Conservation (phyloP, 2,113 vertebrate genomes). For the Nothoprocta perdicaria region DNA sequence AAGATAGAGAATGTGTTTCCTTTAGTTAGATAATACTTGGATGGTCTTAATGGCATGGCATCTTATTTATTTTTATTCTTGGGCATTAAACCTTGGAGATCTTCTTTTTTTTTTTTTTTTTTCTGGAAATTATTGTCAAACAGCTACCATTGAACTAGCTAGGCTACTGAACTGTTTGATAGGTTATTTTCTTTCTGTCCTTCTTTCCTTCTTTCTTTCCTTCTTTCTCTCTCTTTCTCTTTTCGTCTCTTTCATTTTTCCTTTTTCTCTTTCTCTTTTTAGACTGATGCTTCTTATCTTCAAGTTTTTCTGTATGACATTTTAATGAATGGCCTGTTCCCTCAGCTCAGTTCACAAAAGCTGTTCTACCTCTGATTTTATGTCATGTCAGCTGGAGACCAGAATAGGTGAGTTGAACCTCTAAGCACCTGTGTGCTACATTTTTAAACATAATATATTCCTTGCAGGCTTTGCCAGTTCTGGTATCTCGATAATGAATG, state of each 20-base stretch:
- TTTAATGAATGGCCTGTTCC: slow-evolving; percentile 45
- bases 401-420: slow-evolving; percentile 36
- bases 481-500: neutral
- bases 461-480: neutral
- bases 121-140: neutral
- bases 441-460: slow-evolving; percentile 17
- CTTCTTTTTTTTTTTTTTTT: neutral
- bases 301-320: slow-evolving; percentile 22
- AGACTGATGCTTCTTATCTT: neutral
- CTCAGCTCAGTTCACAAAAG: neutral
- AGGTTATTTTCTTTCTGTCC: neutral
- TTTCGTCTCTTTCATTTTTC: neutral
- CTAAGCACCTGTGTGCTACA: neutral
- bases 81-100: neutral
- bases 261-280: neutral
- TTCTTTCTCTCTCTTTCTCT: neutral
- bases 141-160: neutral
- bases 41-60: neutral
- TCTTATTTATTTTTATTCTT: neutral
- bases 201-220: neutral
- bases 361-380: slow-evolving; percentile 29
- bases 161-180: neutral
- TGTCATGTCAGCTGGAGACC: slow-evolving; percentile 21
- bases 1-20: neutral
- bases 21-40: neutral